Evolutionary conservation across 2,113 vertebrate genomes (phyloP).

Genomic region (Meleagris gallopavo): DNA sequence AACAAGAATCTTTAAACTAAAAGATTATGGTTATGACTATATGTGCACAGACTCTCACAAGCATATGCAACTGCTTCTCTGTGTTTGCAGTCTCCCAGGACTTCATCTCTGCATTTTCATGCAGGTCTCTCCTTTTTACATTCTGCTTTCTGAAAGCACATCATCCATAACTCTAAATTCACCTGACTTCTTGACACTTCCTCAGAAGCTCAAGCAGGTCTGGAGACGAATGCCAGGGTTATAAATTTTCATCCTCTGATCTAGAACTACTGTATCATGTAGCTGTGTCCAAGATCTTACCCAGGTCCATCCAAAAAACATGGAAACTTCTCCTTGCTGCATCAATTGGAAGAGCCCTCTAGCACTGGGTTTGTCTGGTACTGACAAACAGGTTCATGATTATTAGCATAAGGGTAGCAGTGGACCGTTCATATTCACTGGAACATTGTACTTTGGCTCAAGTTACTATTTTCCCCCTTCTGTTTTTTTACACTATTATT

Average conservation of each 20-base stretch:
- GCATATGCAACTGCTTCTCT: not conserved
- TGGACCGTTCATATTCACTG: not conserved
- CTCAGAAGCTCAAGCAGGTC: not conserved
- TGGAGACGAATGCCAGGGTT: not conserved
- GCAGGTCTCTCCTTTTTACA: not conserved
- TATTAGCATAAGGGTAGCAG: not conserved
- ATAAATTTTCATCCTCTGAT: not conserved
- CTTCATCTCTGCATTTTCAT: not conserved
- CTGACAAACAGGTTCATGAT: accelerated
- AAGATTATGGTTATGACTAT: not conserved
- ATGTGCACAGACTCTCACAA: not conserved
- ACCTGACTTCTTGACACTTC: not conserved
- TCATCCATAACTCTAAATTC: not conserved
- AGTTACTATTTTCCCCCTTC: not conserved
- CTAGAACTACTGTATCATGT: not conserved
- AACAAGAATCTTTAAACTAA: not conserved
- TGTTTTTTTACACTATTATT: not conserved
- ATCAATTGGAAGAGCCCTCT: not conserved
- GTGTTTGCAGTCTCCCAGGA: not conserved
- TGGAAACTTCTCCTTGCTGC: not conserved
- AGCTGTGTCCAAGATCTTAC: not conserved
- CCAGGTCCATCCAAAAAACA: not conserved
- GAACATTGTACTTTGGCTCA: not conserved
- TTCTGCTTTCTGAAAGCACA: not conserved
- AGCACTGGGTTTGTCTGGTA: not conserved